phyloP scores from a whole-genome alignment of 2,888 invertebrate genomes.

The Petrolisthes cinctipes region DNA sequence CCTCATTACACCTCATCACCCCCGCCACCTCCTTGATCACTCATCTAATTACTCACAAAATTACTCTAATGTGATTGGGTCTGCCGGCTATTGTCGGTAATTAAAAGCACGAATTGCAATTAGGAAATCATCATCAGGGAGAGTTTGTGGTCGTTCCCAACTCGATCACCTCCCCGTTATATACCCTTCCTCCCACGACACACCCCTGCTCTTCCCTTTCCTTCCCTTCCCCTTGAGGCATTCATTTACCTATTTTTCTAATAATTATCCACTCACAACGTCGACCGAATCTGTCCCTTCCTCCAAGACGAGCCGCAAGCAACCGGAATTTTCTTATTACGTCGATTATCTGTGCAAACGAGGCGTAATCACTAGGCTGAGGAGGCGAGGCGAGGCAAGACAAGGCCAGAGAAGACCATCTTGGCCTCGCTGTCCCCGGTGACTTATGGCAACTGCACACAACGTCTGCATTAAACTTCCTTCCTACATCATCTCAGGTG shows the following conservation, averaged over 20 bases:
- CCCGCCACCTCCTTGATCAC: constrained; percentile 38
- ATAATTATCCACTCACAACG: constrained; percentile 5
- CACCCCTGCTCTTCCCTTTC: neutral
- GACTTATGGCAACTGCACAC: neutral
- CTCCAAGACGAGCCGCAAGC: constrained; percentile 38
- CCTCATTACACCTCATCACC: constrained; percentile 38
- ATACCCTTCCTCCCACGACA: constrained; percentile 19
- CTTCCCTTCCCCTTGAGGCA: neutral
- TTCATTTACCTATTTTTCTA: neutral
- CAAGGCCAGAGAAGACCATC: neutral
- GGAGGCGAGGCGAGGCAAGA: constrained; percentile 6
- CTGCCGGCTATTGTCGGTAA: constrained; percentile 28
- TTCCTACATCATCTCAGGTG: neutral
- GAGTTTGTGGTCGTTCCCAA: neutral
- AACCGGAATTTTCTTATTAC: constrained; percentile 29
- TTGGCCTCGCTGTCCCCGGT: neutral
- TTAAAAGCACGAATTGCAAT: constrained; percentile 42
- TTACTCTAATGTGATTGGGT: constrained; percentile 35
- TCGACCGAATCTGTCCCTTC: constrained; percentile 6
- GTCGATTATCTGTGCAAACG: constrained; percentile 28
- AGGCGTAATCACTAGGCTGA: constrained; percentile 18
- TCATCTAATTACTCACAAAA: constrained; percentile 31
- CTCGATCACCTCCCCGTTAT: constrained; percentile 23
- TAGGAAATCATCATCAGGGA: constrained; percentile 35
- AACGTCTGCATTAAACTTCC: constrained; percentile 8